Evolutionary conservation across 2,797 vertebrate species (phyloP).

Genomic region (Otus scops): DNA sequence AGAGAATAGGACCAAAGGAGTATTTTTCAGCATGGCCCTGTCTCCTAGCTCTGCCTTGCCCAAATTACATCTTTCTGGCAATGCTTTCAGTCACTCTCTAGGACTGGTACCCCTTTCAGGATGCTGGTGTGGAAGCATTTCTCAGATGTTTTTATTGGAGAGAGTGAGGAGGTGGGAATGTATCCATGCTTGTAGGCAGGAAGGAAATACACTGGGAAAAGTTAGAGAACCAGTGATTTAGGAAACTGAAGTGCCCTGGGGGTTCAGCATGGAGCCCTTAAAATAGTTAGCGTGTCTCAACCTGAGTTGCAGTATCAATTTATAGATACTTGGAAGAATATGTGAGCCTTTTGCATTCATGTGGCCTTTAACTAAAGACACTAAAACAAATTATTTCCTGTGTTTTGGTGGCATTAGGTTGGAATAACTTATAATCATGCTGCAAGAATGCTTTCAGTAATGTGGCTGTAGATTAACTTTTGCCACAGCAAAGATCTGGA

Average conservation of each 20-base stretch:
- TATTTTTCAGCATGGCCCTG: not conserved
- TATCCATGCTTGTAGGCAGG: not conserved
- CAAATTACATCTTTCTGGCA: not conserved
- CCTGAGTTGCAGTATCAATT: conserved; percentile 25
- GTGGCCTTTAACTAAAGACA: conserved; percentile 21
- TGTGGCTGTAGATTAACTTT: conserved; percentile 35
- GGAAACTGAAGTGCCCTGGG: not conserved
- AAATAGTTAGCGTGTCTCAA: not conserved
- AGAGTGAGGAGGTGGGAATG: not conserved
- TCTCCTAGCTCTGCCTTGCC: not conserved
- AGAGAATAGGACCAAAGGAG: not conserved
- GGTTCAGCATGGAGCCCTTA: not conserved
- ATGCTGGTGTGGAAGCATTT: not conserved
- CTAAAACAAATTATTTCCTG: conserved; percentile 24
- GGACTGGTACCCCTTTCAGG: not conserved
- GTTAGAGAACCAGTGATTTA: not conserved
- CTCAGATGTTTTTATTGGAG: not conserved
- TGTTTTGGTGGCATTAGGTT: conserved; percentile 27
- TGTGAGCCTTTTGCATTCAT: not conserved
- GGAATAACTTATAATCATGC: not conserved
- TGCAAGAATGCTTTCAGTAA: conserved; percentile 21
- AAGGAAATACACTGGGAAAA: not conserved
- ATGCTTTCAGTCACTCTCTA: not conserved
- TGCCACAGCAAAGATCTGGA: conserved; percentile 16
- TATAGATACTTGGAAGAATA: conserved; percentile 10